These are phyloP conservation scores for Micronisus gabar DNA, from an alignment of 2,113 vertebrate species.

Conservation along the genomic window DNA sequence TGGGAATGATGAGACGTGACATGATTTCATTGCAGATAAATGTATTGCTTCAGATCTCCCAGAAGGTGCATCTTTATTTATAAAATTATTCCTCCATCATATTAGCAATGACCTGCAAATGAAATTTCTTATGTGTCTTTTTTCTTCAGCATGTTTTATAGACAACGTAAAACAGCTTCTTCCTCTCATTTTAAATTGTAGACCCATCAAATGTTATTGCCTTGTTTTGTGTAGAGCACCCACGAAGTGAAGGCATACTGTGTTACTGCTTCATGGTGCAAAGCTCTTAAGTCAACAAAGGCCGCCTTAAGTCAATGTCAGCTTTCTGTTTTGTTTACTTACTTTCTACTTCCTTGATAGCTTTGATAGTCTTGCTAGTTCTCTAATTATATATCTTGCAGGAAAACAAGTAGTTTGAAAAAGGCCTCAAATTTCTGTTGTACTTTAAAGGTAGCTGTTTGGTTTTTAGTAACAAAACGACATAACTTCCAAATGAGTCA, in stretches of 20 bases:
- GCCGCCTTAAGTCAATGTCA: background rate
- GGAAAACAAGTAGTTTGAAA: background rate
- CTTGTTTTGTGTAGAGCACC: background rate
- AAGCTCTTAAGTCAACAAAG: background rate
- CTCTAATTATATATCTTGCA: background rate
- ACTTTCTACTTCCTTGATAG: background rate
- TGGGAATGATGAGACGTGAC: background rate
- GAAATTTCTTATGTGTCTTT: background rate
- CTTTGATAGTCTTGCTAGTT: background rate
- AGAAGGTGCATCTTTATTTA: constrained; percentile 23
- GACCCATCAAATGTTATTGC: background rate
- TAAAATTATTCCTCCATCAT: background rate
- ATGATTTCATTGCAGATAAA: constrained; percentile 30
- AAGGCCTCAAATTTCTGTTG: background rate
- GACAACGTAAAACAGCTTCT: background rate
- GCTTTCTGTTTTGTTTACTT: background rate
- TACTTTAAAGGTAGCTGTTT: background rate
- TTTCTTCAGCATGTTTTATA: background rate
- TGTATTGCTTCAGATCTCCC: constrained; percentile 6
- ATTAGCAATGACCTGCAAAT: background rate
- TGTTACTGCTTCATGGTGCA: background rate
- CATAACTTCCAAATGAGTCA: background rate
- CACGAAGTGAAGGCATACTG: background rate
- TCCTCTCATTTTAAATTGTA: background rate
- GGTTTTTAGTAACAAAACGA: background rate